Base-by-base conservation (phyloP, 2,888 invertebrate species). In the Xanthorhoe designata region DNA sequence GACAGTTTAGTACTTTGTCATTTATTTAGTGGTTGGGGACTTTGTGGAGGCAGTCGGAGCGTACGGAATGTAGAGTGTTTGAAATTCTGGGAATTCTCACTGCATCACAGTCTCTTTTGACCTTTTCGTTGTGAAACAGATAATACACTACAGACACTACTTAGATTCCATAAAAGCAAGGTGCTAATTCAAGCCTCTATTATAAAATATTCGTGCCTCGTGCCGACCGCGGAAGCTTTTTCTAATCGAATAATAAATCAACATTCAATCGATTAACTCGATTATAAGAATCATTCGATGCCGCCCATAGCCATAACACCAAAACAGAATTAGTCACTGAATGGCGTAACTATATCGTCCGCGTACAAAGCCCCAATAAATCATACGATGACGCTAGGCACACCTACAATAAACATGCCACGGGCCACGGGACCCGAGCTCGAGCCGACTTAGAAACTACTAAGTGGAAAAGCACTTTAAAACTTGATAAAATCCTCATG, bases 331-430 rank as follows among this genome's bases (percentile, higher is more conserved):
- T 72, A 76, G 75, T 78, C 73, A 74, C 69, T 68, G 64, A 69
- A 73, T 67, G 69, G 63, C 61, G 63, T 69, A 72, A 73, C 70
- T 74, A 75, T 73, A 71, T 73, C 63, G 60, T 72, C 66, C 60
- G 69, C 66, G 64, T 73, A 74, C 75, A 78, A 76, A 72, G 71
- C 61, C 13, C 35, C 62, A 69, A 76, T 80, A 79, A 78, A 77
- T 80, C 78, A 78, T 69, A 38, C 61, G 69, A 75, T 78, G 78
- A 80, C 77, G 75, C 75, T 60, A 74, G 72, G 74, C 76, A 77
- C 76, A 73, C 75, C 75, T 64, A 66, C 61, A 60, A 66, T 71
- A 73, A 72, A 76, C 71, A 71, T 65, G 68, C 70, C 75, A 71
- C 66, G 60, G 55, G 66, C 61, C 47, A 55, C 29, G 66, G 62